A percentile compares a stretch with the other conserved stretches of the same genome.
Evolutionary conservation across 2,888 invertebrate genomes (phyloP).

Genomic region (Antitype chi): DNA sequence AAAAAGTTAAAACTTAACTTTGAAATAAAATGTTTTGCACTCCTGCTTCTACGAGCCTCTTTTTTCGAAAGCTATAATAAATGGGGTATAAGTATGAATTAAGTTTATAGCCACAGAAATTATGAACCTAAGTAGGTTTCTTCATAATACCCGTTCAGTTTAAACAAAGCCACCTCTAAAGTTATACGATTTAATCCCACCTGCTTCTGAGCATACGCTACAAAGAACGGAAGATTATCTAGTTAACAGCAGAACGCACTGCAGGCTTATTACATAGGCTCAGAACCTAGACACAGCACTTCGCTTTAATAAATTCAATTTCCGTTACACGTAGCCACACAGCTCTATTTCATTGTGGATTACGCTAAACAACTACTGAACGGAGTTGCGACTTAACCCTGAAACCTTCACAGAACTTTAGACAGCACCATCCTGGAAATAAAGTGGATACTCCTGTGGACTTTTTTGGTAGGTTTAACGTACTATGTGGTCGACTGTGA

Average conservation of each 20-base stretch:
- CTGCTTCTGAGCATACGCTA: constrained; percentile 13
- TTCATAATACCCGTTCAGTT: background rate
- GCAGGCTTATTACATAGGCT: constrained; percentile 55
- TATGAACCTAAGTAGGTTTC: background rate
- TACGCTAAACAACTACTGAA: constrained; percentile 69
- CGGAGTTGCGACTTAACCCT: constrained; percentile 55
- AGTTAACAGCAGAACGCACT: constrained; percentile 56
- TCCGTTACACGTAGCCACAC: constrained; percentile 68
- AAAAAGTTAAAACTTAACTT: no score
- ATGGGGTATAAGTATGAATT: background rate
- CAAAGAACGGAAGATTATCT: constrained; percentile 45
- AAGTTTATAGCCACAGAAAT: background rate
- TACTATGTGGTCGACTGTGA: constrained; percentile 61
- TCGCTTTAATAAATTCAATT: constrained; percentile 75
- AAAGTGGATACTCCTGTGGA: constrained; percentile 35
- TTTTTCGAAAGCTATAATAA: no score
- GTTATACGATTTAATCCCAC: constrained; percentile 32
- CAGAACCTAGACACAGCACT: constrained; percentile 56
- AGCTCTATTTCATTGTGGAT: constrained; percentile 72
- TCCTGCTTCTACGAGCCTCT: no score
- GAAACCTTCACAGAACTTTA: constrained; percentile 38
- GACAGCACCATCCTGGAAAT: background rate
- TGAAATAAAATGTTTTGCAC: no score
- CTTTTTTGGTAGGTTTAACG: constrained; percentile 37
- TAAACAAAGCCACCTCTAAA: constrained; percentile 13